phyloP scores from a whole-genome alignment of 2,888 invertebrate species.

The Nemapogon koenigi region DNA sequence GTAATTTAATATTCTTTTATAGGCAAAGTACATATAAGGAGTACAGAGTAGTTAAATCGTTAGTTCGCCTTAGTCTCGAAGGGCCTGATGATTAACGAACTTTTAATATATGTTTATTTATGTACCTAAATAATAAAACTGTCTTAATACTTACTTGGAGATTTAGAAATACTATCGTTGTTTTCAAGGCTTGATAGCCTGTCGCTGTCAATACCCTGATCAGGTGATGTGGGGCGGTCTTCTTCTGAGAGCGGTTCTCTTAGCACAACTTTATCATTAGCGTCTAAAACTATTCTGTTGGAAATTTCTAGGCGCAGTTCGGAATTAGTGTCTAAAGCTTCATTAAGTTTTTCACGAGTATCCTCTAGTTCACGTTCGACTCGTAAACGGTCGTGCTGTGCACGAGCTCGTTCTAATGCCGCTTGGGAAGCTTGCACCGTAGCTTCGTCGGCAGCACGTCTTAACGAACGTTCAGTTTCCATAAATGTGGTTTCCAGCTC shows the following conservation, averaged over 20 bases:
- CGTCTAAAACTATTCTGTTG: slow-evolving; percentile 36
- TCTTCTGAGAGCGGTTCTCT: slow-evolving; percentile 38
- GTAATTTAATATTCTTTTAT: too few species aligned
- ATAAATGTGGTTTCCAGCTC: slow-evolving; percentile 43
- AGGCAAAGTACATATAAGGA: too few species aligned
- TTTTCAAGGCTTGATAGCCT: slow-evolving; percentile 70
- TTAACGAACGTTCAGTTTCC: slow-evolving; percentile 63
- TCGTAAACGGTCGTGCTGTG: slow-evolving; percentile 72
- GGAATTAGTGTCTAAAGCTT: slow-evolving; percentile 34
- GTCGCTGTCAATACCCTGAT: slow-evolving; percentile 90
- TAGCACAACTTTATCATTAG: slow-evolving; percentile 33
- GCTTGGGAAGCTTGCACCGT: slow-evolving; percentile 78
- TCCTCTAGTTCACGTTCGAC: slow-evolving; percentile 70
- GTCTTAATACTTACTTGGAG: slow-evolving; percentile 40
- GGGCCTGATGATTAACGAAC: too few species aligned
- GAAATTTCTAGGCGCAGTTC: slow-evolving; percentile 53
- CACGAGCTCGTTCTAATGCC: slow-evolving; percentile 74
- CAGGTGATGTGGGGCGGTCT: slow-evolving; percentile 73
- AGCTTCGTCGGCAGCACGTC: slow-evolving; percentile 73
- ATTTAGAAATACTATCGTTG: slow-evolving; percentile 47
- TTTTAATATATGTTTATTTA: background rate
- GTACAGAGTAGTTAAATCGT: too few species aligned
- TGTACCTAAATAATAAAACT: background rate
- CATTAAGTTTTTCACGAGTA: slow-evolving; percentile 49
- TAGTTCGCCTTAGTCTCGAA: too few species aligned